Base-by-base conservation (phyloP, 2,888 invertebrate genomes). In the Eupithecia insigniata region DNA sequence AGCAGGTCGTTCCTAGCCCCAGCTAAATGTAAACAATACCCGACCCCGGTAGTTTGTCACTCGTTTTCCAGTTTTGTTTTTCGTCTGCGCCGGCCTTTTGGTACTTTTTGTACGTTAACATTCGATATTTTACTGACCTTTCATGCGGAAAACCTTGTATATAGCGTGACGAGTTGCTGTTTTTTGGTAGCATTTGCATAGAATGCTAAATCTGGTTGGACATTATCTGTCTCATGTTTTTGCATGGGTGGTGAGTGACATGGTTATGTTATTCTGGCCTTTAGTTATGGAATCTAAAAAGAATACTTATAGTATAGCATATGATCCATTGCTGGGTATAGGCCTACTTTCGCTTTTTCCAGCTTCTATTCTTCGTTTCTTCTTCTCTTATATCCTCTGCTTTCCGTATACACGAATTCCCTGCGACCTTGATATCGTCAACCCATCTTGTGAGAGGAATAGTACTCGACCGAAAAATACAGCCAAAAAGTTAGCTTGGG, bases 41-140 rank as follows among this genome's bases (percentile, higher is more conserved):
- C 80, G 69, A 73, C 73, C 83, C 82, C 80, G 72, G 81, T 84
- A 85, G 83, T 89, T 88, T 88, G 86, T 89, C 88, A 88, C 87
- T 82, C 80, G 78, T 83, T 83, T 82, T 81, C 79, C 78, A 81
- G 75, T 78, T 82, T 81, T 79, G 84, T 85, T 86, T 86, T 84
- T 83, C 85, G 85, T 85, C 86, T 84, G 82, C 82, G 68, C 77
- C 75, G 55, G 61, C 70, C 74, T 76, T 81, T 82, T 81, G 79
- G 74, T 79, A 75, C 80, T 84, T 83, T 85, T 84, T 82, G 81
- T 64, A 78, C 79, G 79, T 81, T 84, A 77, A 75, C 80, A 75
- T 80, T 79, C 84, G 78, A 85, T 85, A 84, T 82, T 82, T 79
- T 74, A 74, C 74, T 74, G 74, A 74, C 74, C 74, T 74, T 74